These are phyloP conservation scores for Pedicia rivosa DNA, from an alignment of 2,888 invertebrate genomes.

Conservation along the genomic window DNA sequence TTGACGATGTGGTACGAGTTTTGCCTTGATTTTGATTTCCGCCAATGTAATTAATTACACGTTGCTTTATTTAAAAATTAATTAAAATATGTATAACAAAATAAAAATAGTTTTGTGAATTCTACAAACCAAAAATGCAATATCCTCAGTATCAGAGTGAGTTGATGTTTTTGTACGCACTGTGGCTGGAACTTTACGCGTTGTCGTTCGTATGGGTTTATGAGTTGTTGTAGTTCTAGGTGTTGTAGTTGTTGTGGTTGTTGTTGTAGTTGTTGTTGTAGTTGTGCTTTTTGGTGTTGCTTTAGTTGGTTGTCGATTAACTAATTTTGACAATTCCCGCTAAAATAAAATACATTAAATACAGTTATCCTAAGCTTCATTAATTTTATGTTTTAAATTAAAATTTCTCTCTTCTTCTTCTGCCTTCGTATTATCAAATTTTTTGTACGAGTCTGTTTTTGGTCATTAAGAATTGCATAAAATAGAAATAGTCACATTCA, in stretches of 20 bases:
- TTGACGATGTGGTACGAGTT: constrained; percentile 16
- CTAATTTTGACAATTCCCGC: background rate
- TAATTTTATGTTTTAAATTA: too few relatives aligned
- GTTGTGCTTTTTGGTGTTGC: constrained; percentile 29
- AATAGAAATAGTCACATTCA: too few relatives aligned
- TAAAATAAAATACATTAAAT: background rate
- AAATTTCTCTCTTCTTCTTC: too few relatives aligned
- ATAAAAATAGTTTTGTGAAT: background rate
- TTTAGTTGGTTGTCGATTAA: constrained; percentile 8
- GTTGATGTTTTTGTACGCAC: constrained; percentile 17
- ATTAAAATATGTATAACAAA: background rate
- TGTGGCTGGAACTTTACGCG: constrained; percentile 15
- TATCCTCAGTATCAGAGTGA: constrained; percentile 37
- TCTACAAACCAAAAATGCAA: constrained; percentile 37
- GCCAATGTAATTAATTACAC: constrained; percentile 5
- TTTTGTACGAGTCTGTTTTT: too few relatives aligned
- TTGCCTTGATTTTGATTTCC: constrained; percentile 12
- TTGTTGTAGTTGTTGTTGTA: constrained; percentile 20
- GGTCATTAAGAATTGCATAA: too few relatives aligned
- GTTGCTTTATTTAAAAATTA: constrained; percentile 11
- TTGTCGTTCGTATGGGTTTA: constrained; percentile 19
- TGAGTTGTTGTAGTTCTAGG: constrained; percentile 25
- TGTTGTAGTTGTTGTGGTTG: constrained; percentile 16
- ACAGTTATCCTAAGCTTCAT: background rate
- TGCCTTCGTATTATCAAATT: too few relatives aligned